Percentiles rank a stretch among this genome's conserved stretches.
Evolutionary conservation across 2,113 vertebrate genomes (phyloP).

Genomic region (Turdus rufiventris): DNA sequence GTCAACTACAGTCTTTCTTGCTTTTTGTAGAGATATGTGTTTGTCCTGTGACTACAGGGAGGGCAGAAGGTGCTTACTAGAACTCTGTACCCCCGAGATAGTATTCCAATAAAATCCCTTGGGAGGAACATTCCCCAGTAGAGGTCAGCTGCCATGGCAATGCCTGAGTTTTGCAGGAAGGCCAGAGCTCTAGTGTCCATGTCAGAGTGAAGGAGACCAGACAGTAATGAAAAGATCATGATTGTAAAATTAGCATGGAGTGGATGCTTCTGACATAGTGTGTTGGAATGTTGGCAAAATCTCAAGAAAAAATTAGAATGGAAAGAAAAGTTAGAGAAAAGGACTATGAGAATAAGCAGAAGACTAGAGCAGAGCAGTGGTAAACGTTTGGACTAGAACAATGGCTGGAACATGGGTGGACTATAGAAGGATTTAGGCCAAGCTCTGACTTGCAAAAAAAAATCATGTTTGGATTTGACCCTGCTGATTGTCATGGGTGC

Average conservation of each 20-base stretch:
- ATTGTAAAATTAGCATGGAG: background rate
- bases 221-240: background rate
- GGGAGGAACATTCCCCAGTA: background rate
- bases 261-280: background rate
- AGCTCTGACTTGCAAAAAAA: slow-evolving; percentile 52
- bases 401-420: slow-evolving; percentile 51
- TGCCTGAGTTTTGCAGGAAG: background rate
- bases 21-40: background rate
- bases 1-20: background rate
- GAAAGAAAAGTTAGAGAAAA: background rate
- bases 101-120: background rate
- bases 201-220: background rate
- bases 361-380: background rate
- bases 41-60: background rate
- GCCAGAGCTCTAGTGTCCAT: background rate
- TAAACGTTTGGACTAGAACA: slow-evolving; percentile 27
- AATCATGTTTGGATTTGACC: slow-evolving; percentile 54
- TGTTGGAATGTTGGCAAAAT: background rate
- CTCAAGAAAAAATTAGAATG: background rate
- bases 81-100: background rate
- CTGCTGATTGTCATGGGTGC: slow-evolving; percentile 27
- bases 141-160: background rate
- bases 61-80: background rate
- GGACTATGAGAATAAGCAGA: background rate
- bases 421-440: slow-evolving; percentile 31